A percentile compares a stretch with the other conserved stretches of the same genome.
Conservation (phyloP, 53 echinoderm and acorn worm genomes). For the Paelopatides confundens region DNA sequence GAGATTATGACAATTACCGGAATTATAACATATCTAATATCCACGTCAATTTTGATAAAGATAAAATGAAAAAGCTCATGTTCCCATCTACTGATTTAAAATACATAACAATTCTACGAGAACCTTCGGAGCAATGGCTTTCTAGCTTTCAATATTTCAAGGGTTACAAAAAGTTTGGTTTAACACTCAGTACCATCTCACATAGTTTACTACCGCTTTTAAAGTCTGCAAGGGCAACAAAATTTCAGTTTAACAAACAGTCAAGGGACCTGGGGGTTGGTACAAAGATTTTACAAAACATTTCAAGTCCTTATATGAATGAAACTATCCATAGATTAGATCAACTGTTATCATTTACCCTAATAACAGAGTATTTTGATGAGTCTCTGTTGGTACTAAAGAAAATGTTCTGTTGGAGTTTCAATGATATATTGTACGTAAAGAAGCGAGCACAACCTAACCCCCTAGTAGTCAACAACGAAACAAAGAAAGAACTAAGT, state of each 20-base stretch:
- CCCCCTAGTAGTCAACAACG: background rate
- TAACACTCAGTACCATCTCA: background rate
- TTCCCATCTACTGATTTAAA: conserved; percentile 16
- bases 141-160: conserved; percentile 21
- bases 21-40: conserved; percentile 60
- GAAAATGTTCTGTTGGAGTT: conserved; percentile 18
- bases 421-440: conserved; percentile 9
- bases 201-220: background rate
- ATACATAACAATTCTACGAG: conserved; percentile 6
- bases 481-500: conserved; percentile 42
- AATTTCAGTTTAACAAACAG: background rate
- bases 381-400: conserved; percentile 9
- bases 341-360: conserved; percentile 46
- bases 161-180: background rate
- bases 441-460: conserved; percentile 49
- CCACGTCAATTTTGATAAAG: conserved; percentile 44
- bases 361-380: conserved; percentile 23
- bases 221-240: background rate
- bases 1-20: conserved; percentile 46
- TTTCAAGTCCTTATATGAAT: conserved; percentile 16
- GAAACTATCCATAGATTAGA: conserved; percentile 31
- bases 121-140: conserved; percentile 3
- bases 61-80: conserved; percentile 55
- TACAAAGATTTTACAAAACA: background rate
- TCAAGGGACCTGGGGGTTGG: background rate